Conservation (phyloP, 1,140 invertebrate genomes). For the Papilio glaucus region DNA sequence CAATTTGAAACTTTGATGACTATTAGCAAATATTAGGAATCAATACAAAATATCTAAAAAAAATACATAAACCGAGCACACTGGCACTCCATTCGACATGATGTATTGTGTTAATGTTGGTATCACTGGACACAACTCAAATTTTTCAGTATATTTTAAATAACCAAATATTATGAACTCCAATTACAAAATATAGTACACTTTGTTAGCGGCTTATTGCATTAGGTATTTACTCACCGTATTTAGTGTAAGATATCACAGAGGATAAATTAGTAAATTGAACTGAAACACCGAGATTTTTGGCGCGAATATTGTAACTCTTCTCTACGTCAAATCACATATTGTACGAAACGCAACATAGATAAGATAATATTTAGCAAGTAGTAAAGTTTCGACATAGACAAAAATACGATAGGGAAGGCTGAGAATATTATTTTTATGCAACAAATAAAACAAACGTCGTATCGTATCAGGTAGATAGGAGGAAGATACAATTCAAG, state of each 20-base stretch:
- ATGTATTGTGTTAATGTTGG: conserved; percentile 50
- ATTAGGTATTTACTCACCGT: conserved; percentile 27
- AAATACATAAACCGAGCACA: conserved; percentile 30
- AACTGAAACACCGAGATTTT: neutral
- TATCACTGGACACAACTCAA: conserved; percentile 47
- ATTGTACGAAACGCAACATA: neutral
- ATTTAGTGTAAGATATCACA: neutral
- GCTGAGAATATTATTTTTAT: too few species aligned
- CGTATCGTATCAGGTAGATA: too few species aligned
- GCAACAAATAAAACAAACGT: too few species aligned
- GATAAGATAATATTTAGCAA: neutral
- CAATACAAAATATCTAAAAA: conserved; percentile 40
- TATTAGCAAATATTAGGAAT: conserved; percentile 35
- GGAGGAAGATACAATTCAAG: too few species aligned
- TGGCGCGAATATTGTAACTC: conserved; percentile 34
- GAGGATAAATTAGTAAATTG: neutral
- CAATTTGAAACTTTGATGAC: neutral
- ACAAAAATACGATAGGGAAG: too few species aligned
- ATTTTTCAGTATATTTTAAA: conserved; percentile 1
- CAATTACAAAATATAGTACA: neutral
- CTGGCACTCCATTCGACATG: conserved; percentile 38
- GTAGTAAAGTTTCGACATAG: too few species aligned
- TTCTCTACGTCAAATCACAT: conserved; percentile 19
- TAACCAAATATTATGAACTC: neutral
- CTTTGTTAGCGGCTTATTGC: neutral